Base-by-base conservation (phyloP, 2,888 invertebrate genomes). In the Diaperis boleti region DNA sequence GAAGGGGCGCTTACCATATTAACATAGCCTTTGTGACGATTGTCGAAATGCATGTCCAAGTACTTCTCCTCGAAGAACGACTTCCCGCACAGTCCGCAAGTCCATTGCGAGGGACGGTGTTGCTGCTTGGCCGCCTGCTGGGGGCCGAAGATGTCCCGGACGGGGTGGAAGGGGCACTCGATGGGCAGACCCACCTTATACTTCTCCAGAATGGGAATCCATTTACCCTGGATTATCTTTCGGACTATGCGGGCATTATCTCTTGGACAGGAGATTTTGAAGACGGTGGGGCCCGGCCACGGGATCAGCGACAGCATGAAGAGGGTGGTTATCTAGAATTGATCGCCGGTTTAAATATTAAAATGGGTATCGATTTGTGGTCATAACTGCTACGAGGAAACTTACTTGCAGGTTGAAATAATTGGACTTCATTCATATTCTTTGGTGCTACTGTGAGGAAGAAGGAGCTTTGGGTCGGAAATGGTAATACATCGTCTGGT, bases 341-440 rank as follows among this genome's bases (percentile, higher is more conserved):
- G 44, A 45, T 45, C 44, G 33, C 41, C 20, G 31, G 42, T 60
- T 61, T 50, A 61, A 61, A 61, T 41, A 60, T 61, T 64, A 26
- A 26, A 2, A n/a, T 6, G 6, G 26, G 20, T 20, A 26, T 26
- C 6, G 26, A 26, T 26, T 26, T 26, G n/a, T 22, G 7, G 22
- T 6, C 22, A 22, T 22, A 22, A 22, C 22, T 4, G 22, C n/a
- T 5, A 33, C 1, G 11, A 2, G n/a, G 13, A 13, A 86, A 13
- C 86, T 87, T 85, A 92, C 93, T 91, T 92, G 90, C 84, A 91
- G 86, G 82, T 91, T 88, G 83, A 91, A 87, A 86, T 88, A 90
- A 85, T 91, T 92, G 87, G 91, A 88, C 92, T 89, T 91, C 92
- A 93, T 93, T 92, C 93, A 93, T 92, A 92, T 87, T 88, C 80